Evolutionary conservation across 2,797 vertebrate species (phyloP).

Genomic region (Cichlasoma orientale): DNA sequence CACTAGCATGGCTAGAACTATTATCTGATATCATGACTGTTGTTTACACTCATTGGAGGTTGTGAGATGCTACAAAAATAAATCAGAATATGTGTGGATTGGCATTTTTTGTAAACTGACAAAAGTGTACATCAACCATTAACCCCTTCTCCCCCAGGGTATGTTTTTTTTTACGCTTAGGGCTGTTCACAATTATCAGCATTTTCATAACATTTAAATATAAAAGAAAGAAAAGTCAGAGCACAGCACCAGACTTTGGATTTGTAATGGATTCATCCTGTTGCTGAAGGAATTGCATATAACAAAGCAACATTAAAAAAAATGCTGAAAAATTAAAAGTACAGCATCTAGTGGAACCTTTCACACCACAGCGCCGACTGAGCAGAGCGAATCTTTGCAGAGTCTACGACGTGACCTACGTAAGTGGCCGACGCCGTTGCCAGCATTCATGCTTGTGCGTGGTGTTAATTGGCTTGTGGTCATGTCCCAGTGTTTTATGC

Average conservation of each 20-base stretch:
- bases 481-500: not conserved
- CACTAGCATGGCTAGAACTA: not conserved
- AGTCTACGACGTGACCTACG: not conserved
- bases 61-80: not conserved
- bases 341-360: constrained; percentile 36
- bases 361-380: constrained; percentile 24
- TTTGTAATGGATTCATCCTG: not conserved
- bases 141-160: not conserved
- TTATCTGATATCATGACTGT: not conserved
- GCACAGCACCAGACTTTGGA: not conserved
- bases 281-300: constrained; percentile 19
- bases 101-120: not conserved
- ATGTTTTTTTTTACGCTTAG: no score
- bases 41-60: not conserved
- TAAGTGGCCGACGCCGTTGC: not conserved
- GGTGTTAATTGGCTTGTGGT: not conserved
- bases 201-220: not conserved
- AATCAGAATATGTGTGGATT: not conserved
- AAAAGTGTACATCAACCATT: not conserved
- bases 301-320: constrained; percentile 29
- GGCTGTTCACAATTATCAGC: no score
- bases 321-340: constrained; percentile 31
- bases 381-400: constrained; percentile 40
- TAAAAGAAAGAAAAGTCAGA: not conserved
- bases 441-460: not conserved